These are phyloP conservation scores for Protodeltote pygarga DNA, from an alignment of 2,888 invertebrate species.

Conservation along the genomic window DNA sequence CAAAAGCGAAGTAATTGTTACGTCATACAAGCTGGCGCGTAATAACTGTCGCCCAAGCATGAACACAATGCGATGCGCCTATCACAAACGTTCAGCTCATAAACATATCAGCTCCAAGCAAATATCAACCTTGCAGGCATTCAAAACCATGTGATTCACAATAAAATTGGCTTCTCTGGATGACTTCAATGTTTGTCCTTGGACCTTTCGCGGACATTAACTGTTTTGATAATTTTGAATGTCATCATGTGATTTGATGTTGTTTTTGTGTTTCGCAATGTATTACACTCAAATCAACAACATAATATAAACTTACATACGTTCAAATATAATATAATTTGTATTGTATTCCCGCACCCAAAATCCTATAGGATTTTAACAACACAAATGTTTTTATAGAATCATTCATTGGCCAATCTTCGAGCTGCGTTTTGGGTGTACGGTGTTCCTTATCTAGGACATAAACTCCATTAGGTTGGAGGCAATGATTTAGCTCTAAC, in stretches of 20 bases:
- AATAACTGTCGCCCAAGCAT: constrained; percentile 67
- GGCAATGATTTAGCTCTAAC: constrained; percentile 11
- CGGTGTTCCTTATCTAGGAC: constrained; percentile 21
- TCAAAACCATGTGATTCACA: constrained; percentile 15
- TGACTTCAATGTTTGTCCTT: constrained; percentile 48
- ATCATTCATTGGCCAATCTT: too few species aligned
- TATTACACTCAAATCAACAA: too few species aligned
- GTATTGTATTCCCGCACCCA: too few species aligned
- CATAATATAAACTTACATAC: too few species aligned
- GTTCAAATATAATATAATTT: too few species aligned
- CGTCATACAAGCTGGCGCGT: constrained; percentile 42
- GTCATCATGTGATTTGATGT: constrained; percentile 27
- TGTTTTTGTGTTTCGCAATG: background rate
- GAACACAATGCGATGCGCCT: constrained; percentile 63
- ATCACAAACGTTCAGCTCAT: constrained; percentile 29
- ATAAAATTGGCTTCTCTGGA: constrained; percentile 16
- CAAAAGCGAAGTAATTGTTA: constrained; percentile 21
- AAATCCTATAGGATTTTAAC: too few species aligned
- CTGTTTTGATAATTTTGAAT: constrained; percentile 47
- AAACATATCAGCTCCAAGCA: constrained; percentile 20
- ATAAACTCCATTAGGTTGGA: constrained; percentile 15
- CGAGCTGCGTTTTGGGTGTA: too few species aligned
- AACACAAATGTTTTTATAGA: too few species aligned
- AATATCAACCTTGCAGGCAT: constrained; percentile 34
- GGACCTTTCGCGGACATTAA: constrained; percentile 58